phyloP scores from a whole-genome alignment of 2,797 vertebrate species.

The Sebastes vulpes region DNA sequence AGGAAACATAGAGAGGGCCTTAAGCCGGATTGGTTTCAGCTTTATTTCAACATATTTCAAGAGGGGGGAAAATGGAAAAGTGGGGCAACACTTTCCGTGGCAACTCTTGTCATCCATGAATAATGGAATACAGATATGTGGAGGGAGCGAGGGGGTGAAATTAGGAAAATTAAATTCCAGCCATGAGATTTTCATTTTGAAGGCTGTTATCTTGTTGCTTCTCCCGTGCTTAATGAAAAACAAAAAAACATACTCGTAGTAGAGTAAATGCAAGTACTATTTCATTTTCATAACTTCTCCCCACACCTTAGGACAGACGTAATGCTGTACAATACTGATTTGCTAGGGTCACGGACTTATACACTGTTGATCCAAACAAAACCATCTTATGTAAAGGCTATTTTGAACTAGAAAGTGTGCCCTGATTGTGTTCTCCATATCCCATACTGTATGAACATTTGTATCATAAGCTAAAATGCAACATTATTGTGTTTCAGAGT shows the following conservation, averaged over 20 bases:
- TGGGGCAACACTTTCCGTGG: conserved; percentile 48
- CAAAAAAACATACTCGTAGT: background rate
- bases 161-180: conserved; percentile 29
- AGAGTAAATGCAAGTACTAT: no score
- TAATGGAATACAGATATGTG: conserved; percentile 54
- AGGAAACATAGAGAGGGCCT: conserved; percentile 18
- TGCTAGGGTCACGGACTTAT: no score
- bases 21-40: conserved; percentile 54
- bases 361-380: background rate
- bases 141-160: conserved; percentile 14
- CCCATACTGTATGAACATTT: background rate
- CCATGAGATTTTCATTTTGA: conserved; percentile 27
- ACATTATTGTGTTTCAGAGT: background rate
- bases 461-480: background rate
- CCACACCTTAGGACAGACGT: background rate
- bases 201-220: conserved; percentile 5
- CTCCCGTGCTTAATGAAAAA: background rate
- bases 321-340: background rate
- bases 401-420: background rate
- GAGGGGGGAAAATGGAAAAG: conserved; percentile 14
- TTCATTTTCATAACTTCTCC: background rate
- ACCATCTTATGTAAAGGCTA: background rate
- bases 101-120: conserved; percentile 59
- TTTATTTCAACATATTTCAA: conserved; percentile 25
- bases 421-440: background rate